Evolutionary conservation across 2,888 invertebrate species (phyloP).

Genomic region (Rhingia campestris): DNA sequence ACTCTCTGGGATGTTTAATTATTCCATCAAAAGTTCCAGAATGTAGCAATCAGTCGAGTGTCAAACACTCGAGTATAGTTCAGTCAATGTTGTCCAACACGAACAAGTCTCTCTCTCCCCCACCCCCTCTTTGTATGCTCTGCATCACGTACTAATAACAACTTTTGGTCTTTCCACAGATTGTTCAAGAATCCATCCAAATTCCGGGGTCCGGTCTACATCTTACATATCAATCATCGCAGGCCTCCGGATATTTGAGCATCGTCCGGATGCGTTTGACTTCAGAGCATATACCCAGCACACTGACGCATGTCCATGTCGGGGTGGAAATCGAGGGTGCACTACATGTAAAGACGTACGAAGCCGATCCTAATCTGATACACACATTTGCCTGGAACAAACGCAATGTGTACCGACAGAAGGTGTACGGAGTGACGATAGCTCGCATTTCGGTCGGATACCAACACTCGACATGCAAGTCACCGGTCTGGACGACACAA

Average conservation of each 20-base stretch:
- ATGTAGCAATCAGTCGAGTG: slow-evolving; percentile 53
- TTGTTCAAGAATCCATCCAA: slow-evolving; percentile 96
- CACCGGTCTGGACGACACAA: slow-evolving; percentile 97
- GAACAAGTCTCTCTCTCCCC: neutral
- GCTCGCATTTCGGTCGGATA: slow-evolving; percentile 96
- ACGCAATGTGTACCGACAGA: slow-evolving; percentile 98
- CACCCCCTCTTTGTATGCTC: neutral
- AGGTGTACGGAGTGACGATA: slow-evolving; percentile 94
- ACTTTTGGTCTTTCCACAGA: slow-evolving; percentile 84
- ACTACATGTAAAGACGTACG: slow-evolving; percentile 94
- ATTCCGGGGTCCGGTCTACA: slow-evolving; percentile 97
- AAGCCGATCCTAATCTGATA: slow-evolving; percentile 96
- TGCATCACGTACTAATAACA: slow-evolving; percentile 17
- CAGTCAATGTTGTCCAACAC: slow-evolving; percentile 40
- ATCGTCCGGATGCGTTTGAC: slow-evolving; percentile 95
- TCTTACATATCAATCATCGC: slow-evolving; percentile 97
- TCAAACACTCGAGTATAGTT: slow-evolving; percentile 18
- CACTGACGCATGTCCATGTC: slow-evolving; percentile 94
- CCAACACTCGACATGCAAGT: slow-evolving; percentile 93
- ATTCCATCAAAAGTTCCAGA: slow-evolving; percentile 61
- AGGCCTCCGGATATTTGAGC: slow-evolving; percentile 96
- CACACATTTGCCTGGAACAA: slow-evolving; percentile 99
- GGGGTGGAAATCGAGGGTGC: slow-evolving; percentile 96
- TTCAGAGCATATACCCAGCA: slow-evolving; percentile 89
- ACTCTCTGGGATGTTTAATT: slow-evolving; percentile 44